Conservation (phyloP, 1,140 invertebrate species). For the Condylostylus longicornis region DNA sequence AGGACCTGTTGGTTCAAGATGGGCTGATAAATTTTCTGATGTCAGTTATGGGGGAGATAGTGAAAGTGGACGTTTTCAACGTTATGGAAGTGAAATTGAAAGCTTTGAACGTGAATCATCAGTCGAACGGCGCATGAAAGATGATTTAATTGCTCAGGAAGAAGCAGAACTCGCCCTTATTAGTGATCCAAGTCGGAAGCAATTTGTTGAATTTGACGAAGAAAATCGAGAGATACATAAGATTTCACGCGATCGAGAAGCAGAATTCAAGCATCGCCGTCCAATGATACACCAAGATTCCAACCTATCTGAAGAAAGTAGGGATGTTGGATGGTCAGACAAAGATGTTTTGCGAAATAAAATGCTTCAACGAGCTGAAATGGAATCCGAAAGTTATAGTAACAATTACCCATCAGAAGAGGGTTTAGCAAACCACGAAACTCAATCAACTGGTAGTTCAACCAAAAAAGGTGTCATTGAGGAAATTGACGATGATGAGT, state of each 20-base stretch:
- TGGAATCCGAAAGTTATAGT: slow-evolving; percentile 23
- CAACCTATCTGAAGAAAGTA: slow-evolving; percentile 30
- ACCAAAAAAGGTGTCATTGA: slow-evolving; percentile 49
- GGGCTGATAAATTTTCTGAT: slow-evolving; percentile 37
- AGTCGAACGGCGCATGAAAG: slow-evolving; percentile 27
- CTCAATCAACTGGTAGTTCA: slow-evolving; percentile 30
- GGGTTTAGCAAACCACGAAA: slow-evolving; percentile 14
- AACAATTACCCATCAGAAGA: slow-evolving; percentile 19
- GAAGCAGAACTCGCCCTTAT: slow-evolving; percentile 21
- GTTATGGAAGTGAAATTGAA: slow-evolving; percentile 28
- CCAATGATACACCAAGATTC: slow-evolving; percentile 29
- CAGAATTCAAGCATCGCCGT: slow-evolving; percentile 24
- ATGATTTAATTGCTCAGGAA: slow-evolving; percentile 20
- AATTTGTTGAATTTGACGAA: slow-evolving; percentile 29
- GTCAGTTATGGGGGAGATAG: slow-evolving; percentile 33
- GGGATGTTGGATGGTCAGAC: slow-evolving; percentile 24
- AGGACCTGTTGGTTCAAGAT: slow-evolving; percentile 32
- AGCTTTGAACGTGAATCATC: slow-evolving; percentile 33
- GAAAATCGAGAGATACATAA: slow-evolving; percentile 31
- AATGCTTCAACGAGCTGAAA: slow-evolving; percentile 23
- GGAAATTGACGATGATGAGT: slow-evolving; percentile 73
- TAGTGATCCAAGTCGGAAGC: slow-evolving; percentile 20
- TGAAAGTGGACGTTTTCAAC: slow-evolving; percentile 24
- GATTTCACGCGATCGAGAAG: slow-evolving; percentile 23
- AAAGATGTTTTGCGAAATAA: slow-evolving; percentile 27